phyloP scores from a whole-genome alignment of 2,113 vertebrate species.

The Mixornis gularis region DNA sequence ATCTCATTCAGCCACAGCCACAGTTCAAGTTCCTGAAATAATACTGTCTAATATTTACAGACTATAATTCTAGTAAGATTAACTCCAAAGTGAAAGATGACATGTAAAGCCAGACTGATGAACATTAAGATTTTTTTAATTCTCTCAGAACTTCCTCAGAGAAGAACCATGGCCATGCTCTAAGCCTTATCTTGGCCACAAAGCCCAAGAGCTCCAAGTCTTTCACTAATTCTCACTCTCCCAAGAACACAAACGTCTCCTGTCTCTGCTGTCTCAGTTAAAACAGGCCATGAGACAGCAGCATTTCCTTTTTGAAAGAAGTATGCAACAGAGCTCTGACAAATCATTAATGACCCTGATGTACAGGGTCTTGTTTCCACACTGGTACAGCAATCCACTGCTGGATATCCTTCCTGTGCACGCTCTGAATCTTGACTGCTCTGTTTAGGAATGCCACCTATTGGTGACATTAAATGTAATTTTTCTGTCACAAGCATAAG shows the following conservation, averaged over 20 bases:
- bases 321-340: neutral
- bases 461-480: neutral
- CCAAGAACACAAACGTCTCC: neutral
- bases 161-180: neutral
- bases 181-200: neutral
- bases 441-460: slow-evolving; percentile 41
- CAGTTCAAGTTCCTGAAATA: neutral
- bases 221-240: neutral
- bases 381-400: neutral
- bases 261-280: neutral
- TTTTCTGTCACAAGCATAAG: neutral
- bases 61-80: neutral
- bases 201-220: neutral
- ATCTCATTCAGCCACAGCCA: neutral
- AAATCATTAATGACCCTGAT: neutral
- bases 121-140: neutral
- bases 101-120: neutral
- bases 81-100: neutral
- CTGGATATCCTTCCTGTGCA: neutral
- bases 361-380: neutral
- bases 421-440: neutral
- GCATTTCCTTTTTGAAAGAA: neutral
- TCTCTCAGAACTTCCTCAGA: neutral
- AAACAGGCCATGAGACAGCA: neutral
- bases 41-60: neutral